Percentiles rank a stretch among this genome's conserved stretches.
These are phyloP conservation scores for Tetanocera ferruginea DNA, from an alignment of 2,888 invertebrate species.

Conservation along the genomic window DNA sequence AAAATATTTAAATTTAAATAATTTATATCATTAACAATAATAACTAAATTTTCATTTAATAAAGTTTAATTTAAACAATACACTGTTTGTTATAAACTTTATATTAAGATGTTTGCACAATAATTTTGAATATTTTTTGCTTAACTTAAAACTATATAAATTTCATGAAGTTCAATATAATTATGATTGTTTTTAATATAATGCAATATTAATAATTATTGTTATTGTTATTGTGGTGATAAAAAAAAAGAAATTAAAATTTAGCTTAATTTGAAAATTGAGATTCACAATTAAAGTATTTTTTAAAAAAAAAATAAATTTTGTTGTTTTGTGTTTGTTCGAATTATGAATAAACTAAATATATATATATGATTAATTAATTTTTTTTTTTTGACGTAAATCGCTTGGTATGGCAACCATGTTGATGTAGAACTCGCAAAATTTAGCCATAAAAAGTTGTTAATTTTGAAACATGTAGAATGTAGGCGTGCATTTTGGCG, in stretches of 20 bases:
- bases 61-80: background rate
- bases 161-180: background rate
- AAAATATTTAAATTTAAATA: slow-evolving; percentile 29
- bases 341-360: background rate
- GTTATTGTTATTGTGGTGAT: background rate
- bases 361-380: background rate
- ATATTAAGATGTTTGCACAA: background rate
- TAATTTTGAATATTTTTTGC: background rate
- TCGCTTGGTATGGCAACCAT: background rate
- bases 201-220: background rate
- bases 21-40: background rate
- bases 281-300: slow-evolving; percentile 42
- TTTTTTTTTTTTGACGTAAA: background rate
- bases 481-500: no score
- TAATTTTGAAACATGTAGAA: no score
- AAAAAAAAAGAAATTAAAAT: background rate
- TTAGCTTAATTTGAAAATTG: background rate
- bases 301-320: slow-evolving; percentile 31
- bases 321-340: background rate
- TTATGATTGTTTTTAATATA: background rate
- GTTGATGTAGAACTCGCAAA: background rate
- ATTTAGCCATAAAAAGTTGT: no score
- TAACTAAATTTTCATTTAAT: background rate
- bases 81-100: background rate
- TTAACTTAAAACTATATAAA: background rate